Evolutionary conservation across 2,797 vertebrate species (phyloP).

Genomic region (Orientallactaga sibirica): DNA sequence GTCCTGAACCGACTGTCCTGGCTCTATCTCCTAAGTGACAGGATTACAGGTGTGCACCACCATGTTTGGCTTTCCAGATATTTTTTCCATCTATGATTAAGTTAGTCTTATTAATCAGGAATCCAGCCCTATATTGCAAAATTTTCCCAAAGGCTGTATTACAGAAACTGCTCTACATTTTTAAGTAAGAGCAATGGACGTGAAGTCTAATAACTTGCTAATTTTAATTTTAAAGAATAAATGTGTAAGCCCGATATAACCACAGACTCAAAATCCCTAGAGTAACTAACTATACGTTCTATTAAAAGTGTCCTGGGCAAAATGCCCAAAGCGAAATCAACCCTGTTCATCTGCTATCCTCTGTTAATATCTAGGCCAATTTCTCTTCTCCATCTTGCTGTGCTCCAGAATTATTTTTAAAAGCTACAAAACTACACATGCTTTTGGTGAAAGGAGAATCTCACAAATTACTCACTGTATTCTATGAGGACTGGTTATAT

Average conservation of each 20-base stretch:
- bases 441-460: slow-evolving; percentile 92
- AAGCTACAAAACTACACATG: slow-evolving; percentile 93
- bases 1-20: not conserved
- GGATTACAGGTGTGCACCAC: not conserved
- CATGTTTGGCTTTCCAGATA: not conserved
- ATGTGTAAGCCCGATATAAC: slow-evolving; percentile 84
- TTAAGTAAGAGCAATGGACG: slow-evolving; percentile 51
- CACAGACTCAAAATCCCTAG: slow-evolving; percentile 85
- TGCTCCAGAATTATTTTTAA: slow-evolving; percentile 90
- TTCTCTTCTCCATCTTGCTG: slow-evolving; percentile 87
- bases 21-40: not conserved
- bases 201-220: slow-evolving; percentile 58
- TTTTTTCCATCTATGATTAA: slow-evolving; percentile 53
- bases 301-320: slow-evolving; percentile 91
- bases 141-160: slow-evolving; percentile 28
- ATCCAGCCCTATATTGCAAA: slow-evolving; percentile 30
- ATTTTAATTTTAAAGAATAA: slow-evolving; percentile 85
- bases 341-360: slow-evolving; percentile 91
- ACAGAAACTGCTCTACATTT: slow-evolving; percentile 46
- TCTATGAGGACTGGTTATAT: slow-evolving; percentile 87
- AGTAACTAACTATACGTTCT: slow-evolving; percentile 90
- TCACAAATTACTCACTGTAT: slow-evolving; percentile 92
- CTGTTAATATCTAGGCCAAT: slow-evolving; percentile 87
- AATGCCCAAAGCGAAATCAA: slow-evolving; percentile 89
- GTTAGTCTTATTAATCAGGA: slow-evolving; percentile 56